Evolutionary conservation across 1,140 invertebrate genomes (phyloP).

Genomic region (Brachionus asplanchnoidis): DNA sequence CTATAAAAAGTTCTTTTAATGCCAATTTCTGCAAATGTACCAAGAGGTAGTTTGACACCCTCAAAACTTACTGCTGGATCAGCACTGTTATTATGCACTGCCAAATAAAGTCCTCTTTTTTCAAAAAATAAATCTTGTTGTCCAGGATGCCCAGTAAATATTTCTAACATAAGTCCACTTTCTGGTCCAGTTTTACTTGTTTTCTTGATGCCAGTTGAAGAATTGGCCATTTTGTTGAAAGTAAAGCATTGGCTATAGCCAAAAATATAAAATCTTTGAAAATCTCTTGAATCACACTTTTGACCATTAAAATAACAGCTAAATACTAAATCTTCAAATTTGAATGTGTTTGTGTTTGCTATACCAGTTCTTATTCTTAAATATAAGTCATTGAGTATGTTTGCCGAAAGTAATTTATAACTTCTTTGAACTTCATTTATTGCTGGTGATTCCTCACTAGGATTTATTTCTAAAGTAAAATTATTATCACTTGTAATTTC

Average conservation of each 20-base stretch:
- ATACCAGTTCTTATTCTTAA: background rate
- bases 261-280: background rate
- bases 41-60: background rate
- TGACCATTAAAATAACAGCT: conserved; percentile 25
- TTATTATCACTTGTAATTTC: background rate
- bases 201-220: background rate
- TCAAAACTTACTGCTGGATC: background rate
- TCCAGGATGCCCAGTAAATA: background rate
- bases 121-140: background rate
- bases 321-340: background rate
- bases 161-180: conserved; percentile 26
- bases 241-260: background rate
- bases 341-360: too few relatives aligned
- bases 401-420: background rate
- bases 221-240: background rate
- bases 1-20: background rate
- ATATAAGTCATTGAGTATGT: background rate
- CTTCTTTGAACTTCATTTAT: background rate
- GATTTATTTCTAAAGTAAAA: background rate
- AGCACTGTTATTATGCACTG: background rate
- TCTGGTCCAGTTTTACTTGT: conserved; percentile 11
- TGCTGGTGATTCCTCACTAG: background rate
- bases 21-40: background rate
- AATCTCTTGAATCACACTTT: background rate
- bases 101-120: conserved; percentile 6